Percentiles rank a stretch among this genome's conserved stretches.
Evolutionary conservation across 2,797 vertebrate species (phyloP).

Genomic region (Caiman crocodilus): DNA sequence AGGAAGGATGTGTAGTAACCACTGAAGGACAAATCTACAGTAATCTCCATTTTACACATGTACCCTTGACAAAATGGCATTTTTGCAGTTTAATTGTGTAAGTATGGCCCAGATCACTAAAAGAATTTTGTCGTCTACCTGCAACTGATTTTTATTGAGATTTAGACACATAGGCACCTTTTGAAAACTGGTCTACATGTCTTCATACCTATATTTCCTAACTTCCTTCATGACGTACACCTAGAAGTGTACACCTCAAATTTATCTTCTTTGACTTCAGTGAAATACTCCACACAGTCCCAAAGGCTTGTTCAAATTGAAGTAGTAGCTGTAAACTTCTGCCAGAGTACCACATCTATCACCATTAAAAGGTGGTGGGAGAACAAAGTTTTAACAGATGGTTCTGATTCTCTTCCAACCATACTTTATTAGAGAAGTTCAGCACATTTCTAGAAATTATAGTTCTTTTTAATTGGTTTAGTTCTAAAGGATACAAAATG

Average conservation of each 20-base stretch:
- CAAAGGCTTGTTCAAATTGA: not conserved
- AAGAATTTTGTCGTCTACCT: not conserved
- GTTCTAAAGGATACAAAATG: constrained; percentile 25
- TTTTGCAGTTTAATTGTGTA: not conserved
- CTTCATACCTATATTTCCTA: not conserved
- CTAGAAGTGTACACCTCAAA: not conserved
- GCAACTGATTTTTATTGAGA: not conserved
- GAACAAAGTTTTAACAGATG: not conserved
- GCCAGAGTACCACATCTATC: not conserved
- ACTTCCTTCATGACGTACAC: not conserved
- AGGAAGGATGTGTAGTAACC: too few relatives aligned
- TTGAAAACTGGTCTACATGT: not conserved
- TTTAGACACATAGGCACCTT: not conserved
- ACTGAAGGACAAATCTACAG: too few relatives aligned
- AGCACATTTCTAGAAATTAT: not conserved
- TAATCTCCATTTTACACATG: too few relatives aligned
- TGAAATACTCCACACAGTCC: not conserved
- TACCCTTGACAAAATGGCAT: too few relatives aligned
- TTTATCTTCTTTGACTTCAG: not conserved
- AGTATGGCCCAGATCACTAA: not conserved
- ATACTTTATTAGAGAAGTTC: not conserved
- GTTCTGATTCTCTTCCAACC: not conserved
- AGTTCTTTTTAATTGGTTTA: constrained; percentile 13
- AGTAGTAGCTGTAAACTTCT: not conserved
- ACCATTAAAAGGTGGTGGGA: not conserved